Conservation (phyloP, 2,797 vertebrate species). For the Acrossocheilus wenchowensis region DNA sequence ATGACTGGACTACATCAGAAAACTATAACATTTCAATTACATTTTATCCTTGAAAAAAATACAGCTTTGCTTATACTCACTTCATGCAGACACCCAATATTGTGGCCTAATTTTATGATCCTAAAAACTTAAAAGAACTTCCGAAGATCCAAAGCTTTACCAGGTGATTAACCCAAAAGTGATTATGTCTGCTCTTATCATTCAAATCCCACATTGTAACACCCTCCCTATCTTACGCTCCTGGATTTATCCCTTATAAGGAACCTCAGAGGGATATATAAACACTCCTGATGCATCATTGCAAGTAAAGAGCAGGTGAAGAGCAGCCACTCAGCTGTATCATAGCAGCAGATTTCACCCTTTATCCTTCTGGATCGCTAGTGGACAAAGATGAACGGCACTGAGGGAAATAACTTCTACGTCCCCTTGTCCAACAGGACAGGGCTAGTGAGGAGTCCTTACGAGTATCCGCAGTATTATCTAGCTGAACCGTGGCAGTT, state of each 20-base stretch:
- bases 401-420: constrained; percentile 84
- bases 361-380: background rate
- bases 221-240: constrained; percentile 52
- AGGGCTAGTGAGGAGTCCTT: constrained; percentile 82
- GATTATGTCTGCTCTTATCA: constrained; percentile 66
- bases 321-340: background rate
- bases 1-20: background rate
- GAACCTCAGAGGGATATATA: constrained; percentile 72
- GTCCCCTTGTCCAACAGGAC: constrained; percentile 84
- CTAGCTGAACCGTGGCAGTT: constrained; percentile 76
- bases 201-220: constrained; percentile 70
- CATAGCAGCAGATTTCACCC: constrained; percentile 1
- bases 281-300: constrained; percentile 54
- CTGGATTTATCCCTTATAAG: constrained; percentile 61
- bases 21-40: background rate
- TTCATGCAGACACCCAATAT: background rate
- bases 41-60: background rate
- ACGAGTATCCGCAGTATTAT: constrained; percentile 80
- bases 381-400: constrained; percentile 77
- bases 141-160: constrained; percentile 22
- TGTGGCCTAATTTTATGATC: background rate
- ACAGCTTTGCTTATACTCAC: background rate
- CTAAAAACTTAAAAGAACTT: background rate
- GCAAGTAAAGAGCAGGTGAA: constrained; percentile 15
- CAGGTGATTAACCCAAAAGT: constrained; percentile 63